These are phyloP conservation scores for Brachionus asplanchnoidis DNA, from an alignment of 1,140 invertebrate species.

Conservation along the genomic window DNA sequence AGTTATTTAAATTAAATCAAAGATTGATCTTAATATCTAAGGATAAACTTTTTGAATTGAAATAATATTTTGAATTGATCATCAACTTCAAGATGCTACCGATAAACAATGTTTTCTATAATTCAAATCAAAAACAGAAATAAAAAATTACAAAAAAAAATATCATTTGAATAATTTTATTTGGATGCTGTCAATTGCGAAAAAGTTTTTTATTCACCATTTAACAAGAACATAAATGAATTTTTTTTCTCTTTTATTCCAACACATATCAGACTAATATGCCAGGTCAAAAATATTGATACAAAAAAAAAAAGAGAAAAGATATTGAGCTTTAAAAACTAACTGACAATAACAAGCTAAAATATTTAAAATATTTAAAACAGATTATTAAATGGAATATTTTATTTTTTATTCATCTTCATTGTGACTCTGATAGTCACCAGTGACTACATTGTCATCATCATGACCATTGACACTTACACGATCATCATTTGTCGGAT, in stretches of 20 bases:
- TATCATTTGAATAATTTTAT: not conserved
- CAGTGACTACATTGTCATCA: constrained; percentile 12
- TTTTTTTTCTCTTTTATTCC: not conserved
- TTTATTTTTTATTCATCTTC: constrained; percentile 26
- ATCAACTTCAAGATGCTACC: no score
- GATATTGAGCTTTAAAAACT: not conserved
- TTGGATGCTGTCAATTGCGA: not conserved
- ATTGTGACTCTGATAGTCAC: constrained; percentile 32
- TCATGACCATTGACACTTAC: constrained; percentile 12
- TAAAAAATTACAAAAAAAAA: not conserved
- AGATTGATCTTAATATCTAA: no score
- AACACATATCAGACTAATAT: not conserved
- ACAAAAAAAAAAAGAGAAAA: not conserved
- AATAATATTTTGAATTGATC: no score
- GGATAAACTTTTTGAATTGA: no score
- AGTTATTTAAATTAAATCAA: no score
- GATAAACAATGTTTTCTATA: no score
- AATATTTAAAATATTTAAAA: not conserved
- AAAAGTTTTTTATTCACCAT: not conserved
- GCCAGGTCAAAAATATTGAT: not conserved
- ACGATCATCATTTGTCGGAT: not conserved
- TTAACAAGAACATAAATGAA: not conserved
- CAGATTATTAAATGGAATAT: not conserved
- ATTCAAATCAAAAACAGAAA: no score
- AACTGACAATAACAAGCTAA: not conserved